Base-by-base conservation (phyloP, 2,113 vertebrate genomes). In the Alethe castanea region DNA sequence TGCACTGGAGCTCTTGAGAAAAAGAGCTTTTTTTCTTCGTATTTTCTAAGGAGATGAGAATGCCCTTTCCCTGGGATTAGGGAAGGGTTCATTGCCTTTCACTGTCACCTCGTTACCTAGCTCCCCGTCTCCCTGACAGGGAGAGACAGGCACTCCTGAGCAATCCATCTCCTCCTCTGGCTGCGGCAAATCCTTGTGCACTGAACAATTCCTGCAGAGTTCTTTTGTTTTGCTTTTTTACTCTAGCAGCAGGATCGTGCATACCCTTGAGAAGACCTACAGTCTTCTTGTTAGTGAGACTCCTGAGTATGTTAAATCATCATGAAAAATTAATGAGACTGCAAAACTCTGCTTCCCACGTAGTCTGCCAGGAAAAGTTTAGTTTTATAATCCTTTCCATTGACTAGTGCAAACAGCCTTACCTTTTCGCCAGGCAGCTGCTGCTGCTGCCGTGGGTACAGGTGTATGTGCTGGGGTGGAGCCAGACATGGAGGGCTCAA, bases 281-380 rank as follows among this genome's bases (percentile, higher is more conserved):
- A 31, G 19, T 54, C 82, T 70, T 93, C 65, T 71, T 88, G 83
- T 79, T 87, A 93, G 81, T 48, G 76, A 96, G 90, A 71, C 90
- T 96, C 85, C 57, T 2, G 79, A 92, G 82, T 71, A 62, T 44
- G 64, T 81, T 93, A 94, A 96, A 86, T 81, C 67, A 45, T 85
- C 85, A 88, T 93, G 93, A 96, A 97, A 93, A 92, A 84, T 95
- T 86, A 95, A 97, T 95, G 90, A 94, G 90, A n/a, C 56, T 80
- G 79, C 64, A 81, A 94, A 97, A 90, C 71, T 86, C 86, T n/a
- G 50, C 93, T 95, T 95, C 93, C 94, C 90, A 96, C 70, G 1
- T 76, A 70, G 81, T 92, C 93, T 95, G 79, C 62, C 74, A 62
- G 50, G 81, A 54, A 82, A 91, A 95, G 94, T 92, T 95, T 82